A percentile compares a stretch with the other conserved stretches of the same genome.
These are phyloP conservation scores for Rhopilema esculentum DNA, from an alignment of 30 jellyfish, hydroid and myxozoan genomes.

Conservation along the genomic window DNA sequence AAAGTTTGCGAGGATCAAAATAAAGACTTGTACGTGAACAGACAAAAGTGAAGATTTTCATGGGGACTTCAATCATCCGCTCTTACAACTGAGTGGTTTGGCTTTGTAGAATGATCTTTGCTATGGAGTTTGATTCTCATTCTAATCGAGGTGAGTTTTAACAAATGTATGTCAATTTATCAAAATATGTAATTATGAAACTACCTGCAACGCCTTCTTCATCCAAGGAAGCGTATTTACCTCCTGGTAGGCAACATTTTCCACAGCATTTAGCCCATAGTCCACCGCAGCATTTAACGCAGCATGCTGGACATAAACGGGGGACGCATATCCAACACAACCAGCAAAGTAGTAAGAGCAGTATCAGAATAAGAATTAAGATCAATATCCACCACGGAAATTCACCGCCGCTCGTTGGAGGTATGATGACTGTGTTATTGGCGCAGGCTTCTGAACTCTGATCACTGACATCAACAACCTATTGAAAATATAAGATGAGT, in stretches of 20 bases:
- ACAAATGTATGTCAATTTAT: no score
- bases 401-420: constrained; percentile 18
- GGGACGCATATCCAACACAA: constrained; percentile 93
- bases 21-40: no score
- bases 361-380: constrained; percentile 70
- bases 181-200: no score
- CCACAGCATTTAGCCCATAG: constrained; percentile 45
- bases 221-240: constrained; percentile 77
- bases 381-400: constrained; percentile 95
- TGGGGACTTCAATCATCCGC: no score
- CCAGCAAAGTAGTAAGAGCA: constrained; percentile 83
- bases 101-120: no score
- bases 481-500: background rate
- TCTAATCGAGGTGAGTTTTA: no score
- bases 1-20: no score
- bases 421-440: constrained; percentile 15
- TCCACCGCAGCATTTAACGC: constrained; percentile 70
- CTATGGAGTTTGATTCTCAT: no score
- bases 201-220: constrained; percentile 69
- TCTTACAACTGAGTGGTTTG: no score
- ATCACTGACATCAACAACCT: constrained; percentile 40
- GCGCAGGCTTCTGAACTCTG: constrained; percentile 47
- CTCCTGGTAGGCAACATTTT: constrained; percentile 83
- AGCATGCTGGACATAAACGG: constrained; percentile 81
- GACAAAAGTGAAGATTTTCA: no score